These are phyloP conservation scores for Rhagoletis pomonella DNA, from an alignment of 1,140 invertebrate genomes.

Conservation along the genomic window DNA sequence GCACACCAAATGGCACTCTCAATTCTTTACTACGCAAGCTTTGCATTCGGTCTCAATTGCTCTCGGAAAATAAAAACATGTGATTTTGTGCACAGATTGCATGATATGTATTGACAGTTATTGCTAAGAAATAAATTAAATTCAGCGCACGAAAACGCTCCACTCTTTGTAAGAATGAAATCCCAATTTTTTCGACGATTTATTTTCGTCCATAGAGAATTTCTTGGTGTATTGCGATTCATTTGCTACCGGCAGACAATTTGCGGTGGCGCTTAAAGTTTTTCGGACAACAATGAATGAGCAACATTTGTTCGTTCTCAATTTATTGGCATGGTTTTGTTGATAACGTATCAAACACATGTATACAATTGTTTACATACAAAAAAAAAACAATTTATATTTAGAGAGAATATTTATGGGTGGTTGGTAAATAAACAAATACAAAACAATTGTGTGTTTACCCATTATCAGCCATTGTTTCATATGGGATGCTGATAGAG, in stretches of 20 bases:
- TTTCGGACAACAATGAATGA: background rate
- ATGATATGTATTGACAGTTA: conserved; percentile 22
- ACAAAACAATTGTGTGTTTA: background rate
- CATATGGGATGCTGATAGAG: too few relatives aligned
- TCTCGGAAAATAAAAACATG: background rate
- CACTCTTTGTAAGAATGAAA: background rate
- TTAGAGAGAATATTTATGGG: background rate
- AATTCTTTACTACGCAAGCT: background rate
- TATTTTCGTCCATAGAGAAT: background rate
- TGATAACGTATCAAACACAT: background rate
- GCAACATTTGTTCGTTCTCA: background rate
- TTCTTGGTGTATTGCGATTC: background rate
- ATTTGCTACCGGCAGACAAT: background rate
- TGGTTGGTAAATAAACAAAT: background rate
- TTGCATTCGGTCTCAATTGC: background rate
- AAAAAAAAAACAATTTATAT: background rate
- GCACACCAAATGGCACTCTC: background rate
- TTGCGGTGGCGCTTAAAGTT: background rate
- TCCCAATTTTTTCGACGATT: background rate
- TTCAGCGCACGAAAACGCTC: background rate
- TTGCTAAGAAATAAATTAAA: background rate
- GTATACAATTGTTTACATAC: background rate
- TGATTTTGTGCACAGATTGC: background rate
- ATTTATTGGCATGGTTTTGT: background rate
- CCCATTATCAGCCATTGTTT: background rate